Evolutionary conservation across 2,797 vertebrate genomes (phyloP), one percentile per base, ranked within the genome.

Genomic region (Picus viridis): DNA sequence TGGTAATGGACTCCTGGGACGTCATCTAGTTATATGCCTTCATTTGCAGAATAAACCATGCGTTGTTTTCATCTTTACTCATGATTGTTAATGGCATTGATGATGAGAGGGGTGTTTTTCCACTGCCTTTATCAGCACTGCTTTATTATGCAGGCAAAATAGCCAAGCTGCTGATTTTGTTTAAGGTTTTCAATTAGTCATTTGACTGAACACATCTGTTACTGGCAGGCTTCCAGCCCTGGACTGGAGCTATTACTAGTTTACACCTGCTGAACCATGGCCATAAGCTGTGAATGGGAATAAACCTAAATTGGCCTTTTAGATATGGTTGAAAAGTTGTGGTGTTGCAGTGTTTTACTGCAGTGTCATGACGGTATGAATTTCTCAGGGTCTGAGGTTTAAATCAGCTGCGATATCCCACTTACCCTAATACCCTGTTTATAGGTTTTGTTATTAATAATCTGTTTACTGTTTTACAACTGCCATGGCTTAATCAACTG

Each of bases 161-260:
- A 98, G 98, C 98, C 98, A 98, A 98, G 98, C 98, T 98, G 98
- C 98, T 99, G 99, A 99, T 99, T 99, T 99, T 98, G 98, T 99
- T 98, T 99, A 98, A 99, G 99, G 98, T 99, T 99, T 99, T 99
- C 99, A 99, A 99, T 99, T 99, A 99, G 99, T 99, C 99, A 99
- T 99, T 98, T 99, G 98, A 99, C 98, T 99, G 98, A 99, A 98
- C 99, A 99, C 99, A 99, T 99, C 99, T 99, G 99, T 98, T 98
- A 98, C 98, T 99, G 99, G 98, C 98, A 98, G 97, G 96, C 96
- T 97, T 98, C 99, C 98, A 98, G 98, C 96, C 97, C 96, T 93
- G 98, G 98, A 98, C 98, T 92, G 98, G 97, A 97, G 97, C 98
- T 98, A 98, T 99, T 98, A 98, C 98, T 97, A 97, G 98, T 98